phyloP scores from a whole-genome alignment of 2,797 vertebrate species.

The Sebastes paucispinis region DNA sequence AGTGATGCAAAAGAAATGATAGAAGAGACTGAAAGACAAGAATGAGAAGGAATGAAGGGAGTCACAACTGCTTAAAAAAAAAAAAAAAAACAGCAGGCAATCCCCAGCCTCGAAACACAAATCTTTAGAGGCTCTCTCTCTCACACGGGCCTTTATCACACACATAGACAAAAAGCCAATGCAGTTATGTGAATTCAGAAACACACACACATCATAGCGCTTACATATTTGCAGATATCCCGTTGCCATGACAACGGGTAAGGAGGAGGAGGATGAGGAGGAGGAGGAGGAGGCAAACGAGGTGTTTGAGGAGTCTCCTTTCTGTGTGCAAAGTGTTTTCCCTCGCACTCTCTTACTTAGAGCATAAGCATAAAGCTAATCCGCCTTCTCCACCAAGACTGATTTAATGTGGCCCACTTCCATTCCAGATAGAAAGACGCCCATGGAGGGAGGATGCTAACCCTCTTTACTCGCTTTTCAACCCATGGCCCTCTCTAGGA shows the following conservation, averaged over 20 bases:
- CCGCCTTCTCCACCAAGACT: conserved; percentile 52
- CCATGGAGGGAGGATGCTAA: conserved; percentile 23
- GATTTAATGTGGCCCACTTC: conserved; percentile 68
- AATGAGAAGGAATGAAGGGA: neutral
- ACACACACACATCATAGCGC: conserved; percentile 23
- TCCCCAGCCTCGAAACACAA: neutral
- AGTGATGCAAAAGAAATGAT: conserved; percentile 14
- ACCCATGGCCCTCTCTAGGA: conserved; percentile 29
- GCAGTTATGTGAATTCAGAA: neutral
- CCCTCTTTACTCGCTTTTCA: conserved; percentile 13
- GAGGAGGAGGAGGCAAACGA: conserved; percentile 44
- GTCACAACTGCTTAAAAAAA: neutral
- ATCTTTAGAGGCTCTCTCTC: conserved; percentile 17
- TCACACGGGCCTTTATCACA: neutral
- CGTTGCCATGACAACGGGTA: conserved; percentile 77
- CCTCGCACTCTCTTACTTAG: conserved; percentile 53
- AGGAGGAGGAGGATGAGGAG: conserved; percentile 31
- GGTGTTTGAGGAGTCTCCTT: conserved; percentile 71
- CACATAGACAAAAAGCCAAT: conserved; percentile 10
- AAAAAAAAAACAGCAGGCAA: conserved; percentile 10
- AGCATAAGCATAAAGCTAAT: conserved; percentile 62
- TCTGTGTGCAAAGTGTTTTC: conserved; percentile 67
- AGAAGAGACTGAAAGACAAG: neutral
- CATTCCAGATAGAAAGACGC: conserved; percentile 41
- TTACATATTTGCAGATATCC: conserved; percentile 67